These are phyloP conservation scores for Tragelaphus buxtoni DNA, from an alignment of 2,113 vertebrate species.

Conservation along the genomic window DNA sequence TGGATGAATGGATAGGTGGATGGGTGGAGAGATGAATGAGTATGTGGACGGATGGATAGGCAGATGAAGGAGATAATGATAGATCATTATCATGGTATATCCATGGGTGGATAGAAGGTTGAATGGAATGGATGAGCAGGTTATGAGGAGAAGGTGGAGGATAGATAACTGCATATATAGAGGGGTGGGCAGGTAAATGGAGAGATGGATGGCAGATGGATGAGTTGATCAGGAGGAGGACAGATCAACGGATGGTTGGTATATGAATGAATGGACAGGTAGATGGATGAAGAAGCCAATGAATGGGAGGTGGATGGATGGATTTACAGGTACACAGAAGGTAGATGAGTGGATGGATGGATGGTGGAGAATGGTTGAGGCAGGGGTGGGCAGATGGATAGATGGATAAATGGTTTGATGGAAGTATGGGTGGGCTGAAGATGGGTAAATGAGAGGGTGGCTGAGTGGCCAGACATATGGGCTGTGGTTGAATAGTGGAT, in stretches of 20 bases:
- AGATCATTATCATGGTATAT: not conserved
- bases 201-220: not conserved
- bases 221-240: not conserved
- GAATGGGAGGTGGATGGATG: too few species aligned
- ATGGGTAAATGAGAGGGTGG: not conserved
- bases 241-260: not conserved
- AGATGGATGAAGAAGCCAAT: not conserved
- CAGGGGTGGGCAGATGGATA: not conserved
- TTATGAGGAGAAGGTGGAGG: not conserved
- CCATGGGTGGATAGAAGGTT: not conserved
- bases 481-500: not conserved
- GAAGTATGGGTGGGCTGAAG: not conserved
- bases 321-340: not conserved
- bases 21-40: not conserved
- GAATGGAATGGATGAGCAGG: not conserved
- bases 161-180: accelerated
- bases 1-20: accelerated
- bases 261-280: not conserved
- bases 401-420: not conserved
- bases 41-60: not conserved
- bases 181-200: too few species aligned
- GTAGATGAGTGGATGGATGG: too few species aligned
- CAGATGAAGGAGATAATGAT: not conserved
- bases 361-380: not conserved
- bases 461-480: accelerated